Evolutionary conservation across 2,888 invertebrate species (phyloP), one percentile per base, ranked within the genome.

Genomic region (Spicauda simplicius): DNA sequence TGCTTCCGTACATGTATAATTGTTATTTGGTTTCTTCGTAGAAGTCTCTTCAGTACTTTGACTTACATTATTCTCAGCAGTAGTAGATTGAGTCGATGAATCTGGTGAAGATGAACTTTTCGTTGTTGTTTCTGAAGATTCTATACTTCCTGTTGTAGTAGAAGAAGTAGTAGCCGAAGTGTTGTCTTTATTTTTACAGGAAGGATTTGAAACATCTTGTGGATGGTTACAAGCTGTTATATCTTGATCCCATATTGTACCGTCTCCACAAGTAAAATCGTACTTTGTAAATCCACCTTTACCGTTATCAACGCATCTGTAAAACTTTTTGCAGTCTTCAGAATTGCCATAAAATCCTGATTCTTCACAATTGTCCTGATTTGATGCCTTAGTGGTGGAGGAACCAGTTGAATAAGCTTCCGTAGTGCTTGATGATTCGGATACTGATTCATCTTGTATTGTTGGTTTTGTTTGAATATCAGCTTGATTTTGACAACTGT

Each of bases 161-260:
- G 33, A 55, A 54, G 68, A 65, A 37, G 52, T 50, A 48, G 25
- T 20, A 14, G 20, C 18, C 19, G 25, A 20, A 33, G 45, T 41
- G n/a, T 16, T 16, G 0, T 5, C 52, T 19, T 52, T 73, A 69
- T 76, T 70, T 67, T 77, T 75, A 76, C 93, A 93, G 16, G 90
- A 85, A 14, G 86, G 85, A 69, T 86, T 85, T 53, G 72, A 71
- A 19, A 93, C 92, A 72, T 91, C 88, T 75, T 83, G 80, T 60
- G 92, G 91, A 78, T 92, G 90, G 78, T 93, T 93, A 75, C 93
- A 93, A 41, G 59, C 95, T 94, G 80, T 94, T 69, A 95, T 86
- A 62, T 93, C 87, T 68, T 95, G 94, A 86, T 97, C 96, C 97
- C 97, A 97, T 41, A 96, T 95, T 6, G 97, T 97, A 60, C 96